A percentile compares a stretch with the other conserved stretches of the same genome.
phyloP scores from a whole-genome alignment of 2,113 vertebrate genomes.

The Eupsittula cactorum region DNA sequence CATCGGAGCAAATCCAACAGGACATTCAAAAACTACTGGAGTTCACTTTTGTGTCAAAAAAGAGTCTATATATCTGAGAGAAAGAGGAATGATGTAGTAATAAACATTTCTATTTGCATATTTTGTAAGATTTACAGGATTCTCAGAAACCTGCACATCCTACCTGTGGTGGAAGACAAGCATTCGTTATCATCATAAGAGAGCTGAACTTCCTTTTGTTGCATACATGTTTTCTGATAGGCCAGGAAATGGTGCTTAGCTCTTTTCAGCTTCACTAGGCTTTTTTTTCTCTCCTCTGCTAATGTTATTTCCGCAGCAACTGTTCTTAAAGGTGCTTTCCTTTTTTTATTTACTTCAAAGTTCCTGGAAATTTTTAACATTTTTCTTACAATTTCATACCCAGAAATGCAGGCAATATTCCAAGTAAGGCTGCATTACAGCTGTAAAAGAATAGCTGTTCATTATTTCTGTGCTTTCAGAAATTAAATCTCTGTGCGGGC shows the following conservation, averaged over 20 bases:
- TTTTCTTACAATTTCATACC: background rate
- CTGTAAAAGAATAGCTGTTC: background rate
- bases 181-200: background rate
- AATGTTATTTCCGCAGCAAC: background rate
- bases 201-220: background rate
- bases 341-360: background rate
- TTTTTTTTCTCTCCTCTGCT: background rate
- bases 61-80: background rate
- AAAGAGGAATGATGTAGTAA: background rate
- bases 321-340: rapidly evolving
- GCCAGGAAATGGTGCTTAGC: background rate
- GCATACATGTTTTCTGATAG: background rate
- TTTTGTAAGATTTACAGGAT: background rate
- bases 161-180: background rate
- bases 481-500: background rate
- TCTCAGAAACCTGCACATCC: background rate
- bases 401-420: background rate
- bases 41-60: background rate
- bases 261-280: background rate
- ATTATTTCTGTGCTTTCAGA: background rate
- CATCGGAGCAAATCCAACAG: background rate
- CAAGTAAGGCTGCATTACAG: background rate
- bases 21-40: background rate
- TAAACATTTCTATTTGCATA: background rate
- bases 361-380: background rate